Conservation (phyloP, 2,113 vertebrate genomes). For the Oncorhynchus nerka region DNA sequence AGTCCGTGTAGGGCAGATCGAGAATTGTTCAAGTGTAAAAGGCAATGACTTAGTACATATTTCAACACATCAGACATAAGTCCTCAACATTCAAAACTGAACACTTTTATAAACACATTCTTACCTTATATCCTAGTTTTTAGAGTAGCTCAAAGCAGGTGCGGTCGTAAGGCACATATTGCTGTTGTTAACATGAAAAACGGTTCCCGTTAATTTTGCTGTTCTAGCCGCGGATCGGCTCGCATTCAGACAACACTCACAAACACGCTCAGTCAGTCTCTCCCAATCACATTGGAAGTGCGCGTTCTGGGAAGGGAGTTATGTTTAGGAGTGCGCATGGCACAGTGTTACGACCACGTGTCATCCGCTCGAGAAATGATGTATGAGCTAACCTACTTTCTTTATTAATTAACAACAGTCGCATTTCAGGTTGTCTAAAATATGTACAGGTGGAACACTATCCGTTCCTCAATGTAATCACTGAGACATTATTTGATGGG, state of each 20-base stretch:
- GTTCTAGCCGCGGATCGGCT: not conserved
- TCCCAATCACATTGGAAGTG: not conserved
- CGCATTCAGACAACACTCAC: not conserved
- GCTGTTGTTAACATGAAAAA: constrained; percentile 19
- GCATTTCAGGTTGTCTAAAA: not conserved
- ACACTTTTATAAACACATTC: not conserved
- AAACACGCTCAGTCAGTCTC: constrained; percentile 3
- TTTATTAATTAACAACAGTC: not conserved
- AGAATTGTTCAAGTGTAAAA: no score
- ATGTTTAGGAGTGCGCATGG: not conserved
- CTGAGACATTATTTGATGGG: not conserved
- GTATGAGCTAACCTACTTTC: not conserved
- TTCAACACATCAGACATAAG: no score
- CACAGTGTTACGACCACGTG: not conserved
- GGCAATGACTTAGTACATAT: no score
- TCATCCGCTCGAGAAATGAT: not conserved
- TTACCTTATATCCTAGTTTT: constrained; percentile 33
- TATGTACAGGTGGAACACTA: not conserved
- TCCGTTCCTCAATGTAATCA: not conserved
- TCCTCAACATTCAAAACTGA: not conserved
- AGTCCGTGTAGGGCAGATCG: no score
- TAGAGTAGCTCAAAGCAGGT: constrained; percentile 14
- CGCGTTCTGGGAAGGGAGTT: not conserved
- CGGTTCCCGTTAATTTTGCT: constrained; percentile 3
- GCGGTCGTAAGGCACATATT: constrained; percentile 19